Base-by-base conservation (phyloP, 2,113 vertebrate species). In the Formicarius rufipectus region DNA sequence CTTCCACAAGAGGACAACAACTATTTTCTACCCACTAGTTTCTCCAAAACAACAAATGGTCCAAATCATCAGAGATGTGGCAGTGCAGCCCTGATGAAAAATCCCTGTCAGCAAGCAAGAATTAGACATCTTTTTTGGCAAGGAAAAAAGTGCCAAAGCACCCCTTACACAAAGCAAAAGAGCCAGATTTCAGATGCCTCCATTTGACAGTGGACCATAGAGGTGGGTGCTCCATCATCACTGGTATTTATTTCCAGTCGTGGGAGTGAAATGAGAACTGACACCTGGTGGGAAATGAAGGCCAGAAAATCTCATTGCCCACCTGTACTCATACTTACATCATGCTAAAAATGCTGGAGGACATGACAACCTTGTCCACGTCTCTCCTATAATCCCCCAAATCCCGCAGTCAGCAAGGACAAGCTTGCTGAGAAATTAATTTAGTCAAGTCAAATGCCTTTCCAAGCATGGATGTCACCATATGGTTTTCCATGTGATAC, bases 341-440 rank as follows among this genome's bases (percentile, higher is more conserved):
- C 64, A 81, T 17, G 58, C 74, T 93, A 73, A 96, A 95, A 95
- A 73, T 42, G 45, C 66, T 69, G 22, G 82, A 95, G 77, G 86
- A 83, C 53, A 6, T 42, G 78, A 83, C 58, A 94, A 30, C 76
- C 78, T 68, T 87, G n/a, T 56, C 71, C 82, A 64, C 17, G 12
- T 89, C 83, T 10, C 74, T 56, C 20, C 53, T 73, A 40, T 27
- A 79, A 92, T 73, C 49, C 78, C 63, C 40, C 8, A 60, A 62
- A 88, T 60, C 75, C 67, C 35, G 25, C 82, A 79, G 72, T 30
- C 72, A 93, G 23, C 75, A 88, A 90, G 88, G 63, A 83, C 44
- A 62, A 88, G 59, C 95, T 89, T 90, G 74, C 92, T 83, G 88
- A 86, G 85, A 93, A 94, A 85, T 68, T 0, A 68, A 49, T 82